Conservation (phyloP, 2,113 vertebrate species). For the Perognathus longimembris region DNA sequence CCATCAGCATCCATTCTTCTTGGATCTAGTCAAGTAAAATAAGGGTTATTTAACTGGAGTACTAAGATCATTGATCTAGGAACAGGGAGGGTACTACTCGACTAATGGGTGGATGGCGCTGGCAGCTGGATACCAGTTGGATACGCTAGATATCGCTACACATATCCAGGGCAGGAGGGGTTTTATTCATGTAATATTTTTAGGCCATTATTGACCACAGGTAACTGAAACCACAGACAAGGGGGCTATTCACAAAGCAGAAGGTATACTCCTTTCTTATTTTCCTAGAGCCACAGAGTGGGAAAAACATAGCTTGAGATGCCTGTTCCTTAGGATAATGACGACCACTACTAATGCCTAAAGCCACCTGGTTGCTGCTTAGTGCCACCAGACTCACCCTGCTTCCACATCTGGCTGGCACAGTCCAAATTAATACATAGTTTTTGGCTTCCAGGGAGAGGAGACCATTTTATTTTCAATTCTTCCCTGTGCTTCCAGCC, state of each 20-base stretch:
- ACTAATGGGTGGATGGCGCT: fast-evolving
- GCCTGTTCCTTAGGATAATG: fast-evolving
- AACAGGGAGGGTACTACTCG: too few species aligned
- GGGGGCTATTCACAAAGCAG: neutral
- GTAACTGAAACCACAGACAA: neutral
- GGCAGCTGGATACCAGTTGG: neutral
- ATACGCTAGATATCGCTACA: neutral
- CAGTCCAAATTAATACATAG: neutral
- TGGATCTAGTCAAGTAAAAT: neutral
- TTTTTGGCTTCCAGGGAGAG: neutral
- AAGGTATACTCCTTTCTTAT: neutral
- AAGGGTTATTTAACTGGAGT: neutral
- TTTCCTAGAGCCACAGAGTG: neutral
- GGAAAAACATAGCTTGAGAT: neutral
- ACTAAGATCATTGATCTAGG: neutral
- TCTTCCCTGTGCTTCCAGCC: neutral
- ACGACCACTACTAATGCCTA: fast-evolving
- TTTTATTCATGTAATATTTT: neutral
- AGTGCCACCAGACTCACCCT: neutral
- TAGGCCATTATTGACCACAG: neutral
- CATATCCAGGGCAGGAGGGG: too few species aligned
- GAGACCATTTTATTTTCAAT: neutral
- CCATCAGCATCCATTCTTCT: neutral
- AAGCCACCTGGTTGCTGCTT: fast-evolving
- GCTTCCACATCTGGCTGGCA: neutral